phyloP scores from a whole-genome alignment of 2,113 vertebrate species.

The Scopus umbretta region DNA sequence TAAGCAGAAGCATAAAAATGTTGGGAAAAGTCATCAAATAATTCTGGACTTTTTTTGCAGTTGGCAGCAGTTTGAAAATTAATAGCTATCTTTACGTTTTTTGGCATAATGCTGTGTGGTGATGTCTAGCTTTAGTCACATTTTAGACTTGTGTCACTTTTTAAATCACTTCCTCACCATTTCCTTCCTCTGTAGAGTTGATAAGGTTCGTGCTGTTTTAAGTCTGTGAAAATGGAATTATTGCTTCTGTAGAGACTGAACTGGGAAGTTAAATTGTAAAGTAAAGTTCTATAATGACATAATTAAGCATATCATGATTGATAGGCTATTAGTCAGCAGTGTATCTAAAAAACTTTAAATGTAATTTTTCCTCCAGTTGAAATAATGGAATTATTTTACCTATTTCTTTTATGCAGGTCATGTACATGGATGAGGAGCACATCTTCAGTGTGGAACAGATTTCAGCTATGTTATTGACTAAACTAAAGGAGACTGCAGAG shows the following conservation, averaged over 20 bases:
- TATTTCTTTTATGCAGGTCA: constrained; percentile 63
- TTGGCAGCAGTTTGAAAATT: neutral
- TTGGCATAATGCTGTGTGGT: neutral
- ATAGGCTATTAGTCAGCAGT: neutral
- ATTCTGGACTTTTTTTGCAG: neutral
- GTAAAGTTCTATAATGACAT: neutral
- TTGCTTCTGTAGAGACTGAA: neutral
- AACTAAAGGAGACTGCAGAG: constrained; percentile 82
- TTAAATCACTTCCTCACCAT: neutral
- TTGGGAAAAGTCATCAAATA: neutral
- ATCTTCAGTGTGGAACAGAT: constrained; percentile 80
- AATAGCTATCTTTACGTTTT: neutral
- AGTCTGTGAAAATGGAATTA: neutral
- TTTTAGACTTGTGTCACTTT: neutral
- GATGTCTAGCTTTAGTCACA: neutral
- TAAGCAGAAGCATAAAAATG: neutral
- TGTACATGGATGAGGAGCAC: constrained; percentile 80
- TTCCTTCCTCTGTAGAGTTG: neutral
- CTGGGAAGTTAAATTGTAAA: neutral
- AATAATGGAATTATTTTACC: neutral
- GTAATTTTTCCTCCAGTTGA: neutral
- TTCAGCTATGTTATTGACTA: constrained; percentile 82
- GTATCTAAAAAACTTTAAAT: neutral
- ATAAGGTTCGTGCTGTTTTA: neutral
- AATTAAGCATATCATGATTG: neutral